Evolutionary conservation across 2,797 vertebrate species (phyloP).

Genomic region (Heterohyrax brucei): DNA sequence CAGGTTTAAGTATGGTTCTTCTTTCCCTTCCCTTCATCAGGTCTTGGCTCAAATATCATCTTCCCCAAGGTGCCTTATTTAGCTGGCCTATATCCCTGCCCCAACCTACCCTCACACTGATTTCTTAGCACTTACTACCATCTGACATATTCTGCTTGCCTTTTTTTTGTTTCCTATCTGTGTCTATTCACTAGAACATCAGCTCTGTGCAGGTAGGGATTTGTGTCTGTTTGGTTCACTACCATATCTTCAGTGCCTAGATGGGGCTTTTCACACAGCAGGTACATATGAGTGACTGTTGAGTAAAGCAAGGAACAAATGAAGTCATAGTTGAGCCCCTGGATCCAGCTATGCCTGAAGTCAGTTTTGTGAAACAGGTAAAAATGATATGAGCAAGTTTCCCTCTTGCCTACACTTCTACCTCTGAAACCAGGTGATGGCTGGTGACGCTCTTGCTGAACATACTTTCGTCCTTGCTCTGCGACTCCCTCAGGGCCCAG

Average conservation of each 20-base stretch:
- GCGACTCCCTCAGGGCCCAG: slow-evolving; percentile 76
- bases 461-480: neutral
- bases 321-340: neutral
- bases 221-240: neutral
- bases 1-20: neutral
- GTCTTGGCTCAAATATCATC: neutral
- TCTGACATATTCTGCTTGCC: neutral
- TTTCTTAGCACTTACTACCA: neutral
- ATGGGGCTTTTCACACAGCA: neutral
- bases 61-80: neutral
- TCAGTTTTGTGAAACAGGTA: rapidly evolving
- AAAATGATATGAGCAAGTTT: neutral
- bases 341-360: slow-evolving; percentile 38
- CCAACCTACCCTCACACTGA: neutral
- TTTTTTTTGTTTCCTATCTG: neutral
- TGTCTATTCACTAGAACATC: neutral
- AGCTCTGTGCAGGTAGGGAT: neutral
- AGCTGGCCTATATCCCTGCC: neutral
- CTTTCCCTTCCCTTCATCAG: neutral
- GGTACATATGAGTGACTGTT: neutral
- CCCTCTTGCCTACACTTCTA: slow-evolving; percentile 54
- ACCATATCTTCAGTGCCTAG: neutral
- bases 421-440: slow-evolving; percentile 49
- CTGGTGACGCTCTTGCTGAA: slow-evolving; percentile 57
- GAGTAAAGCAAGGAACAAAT: neutral